Evolutionary conservation across 2,797 vertebrate genomes (phyloP), one percentile per base, ranked within the genome.

Genomic region (Sebastes diploproa): DNA sequence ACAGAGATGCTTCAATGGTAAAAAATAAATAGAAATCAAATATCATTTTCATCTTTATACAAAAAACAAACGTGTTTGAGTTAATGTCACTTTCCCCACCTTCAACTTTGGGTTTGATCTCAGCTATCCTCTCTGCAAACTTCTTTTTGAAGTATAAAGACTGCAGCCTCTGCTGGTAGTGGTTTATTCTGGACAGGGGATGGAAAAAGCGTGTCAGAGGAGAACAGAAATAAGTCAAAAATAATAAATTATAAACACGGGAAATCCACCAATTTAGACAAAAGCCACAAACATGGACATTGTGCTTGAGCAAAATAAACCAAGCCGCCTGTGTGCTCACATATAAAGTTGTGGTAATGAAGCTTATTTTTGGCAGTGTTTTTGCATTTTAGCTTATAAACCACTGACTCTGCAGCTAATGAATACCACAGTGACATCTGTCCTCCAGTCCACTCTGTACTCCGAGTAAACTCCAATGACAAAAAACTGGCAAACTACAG

Each of bases 121-220:
- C 98, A 14, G 97, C 97, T 90, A 99, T 97, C 86, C 98, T 96
- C 94, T 99, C 98, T 16, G 98, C 97, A 96, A 99, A 99, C 95
- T 99, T 99, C 96, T 99, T 99, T 87, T 99, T 99, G 94, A 99
- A 98, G 95, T 99, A 98, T 29, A 99, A 91, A 0, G 98, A 97
- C 83, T 99, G 98, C 63, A 99, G 87, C 88, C 97, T 95, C 94
- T 99, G 98, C 90, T 99, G 98, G 92, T 99, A 99, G 94, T 99
- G 98, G 95, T 97, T 98, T 94, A 99, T 99, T 95, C 98, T 99
- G 95, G 72, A 86, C 32, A 16, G 13, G 23, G 62, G 72, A 79
- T 64, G 80, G 75, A 91, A 90, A 92, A 83, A 34, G 50, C 0
- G n/a, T 62, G 72, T 90, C 80, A 73, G 82, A 80, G 27, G 50